A percentile compares a stretch with the other conserved stretches of the same genome.
Evolutionary conservation across 2,113 vertebrate species (phyloP).

Genomic region (Megaceryle maxima): DNA sequence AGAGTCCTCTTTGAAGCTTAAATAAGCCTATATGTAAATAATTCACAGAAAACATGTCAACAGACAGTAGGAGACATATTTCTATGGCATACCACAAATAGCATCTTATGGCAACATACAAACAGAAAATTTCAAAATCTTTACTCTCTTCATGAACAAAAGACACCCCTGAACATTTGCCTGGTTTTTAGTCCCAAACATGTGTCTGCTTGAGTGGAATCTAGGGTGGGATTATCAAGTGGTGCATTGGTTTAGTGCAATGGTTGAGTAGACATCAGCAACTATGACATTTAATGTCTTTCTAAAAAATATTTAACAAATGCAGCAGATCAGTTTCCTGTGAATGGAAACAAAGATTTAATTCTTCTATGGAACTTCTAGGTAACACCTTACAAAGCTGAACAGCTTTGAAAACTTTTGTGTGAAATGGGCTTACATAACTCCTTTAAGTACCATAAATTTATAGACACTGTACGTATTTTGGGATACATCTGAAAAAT

Average conservation of each 20-base stretch:
- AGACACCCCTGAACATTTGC: background rate
- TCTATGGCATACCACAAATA: background rate
- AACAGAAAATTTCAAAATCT: background rate
- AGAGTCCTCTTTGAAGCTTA: background rate
- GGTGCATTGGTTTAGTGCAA: background rate
- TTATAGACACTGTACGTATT: background rate
- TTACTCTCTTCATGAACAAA: background rate
- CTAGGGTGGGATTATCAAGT: background rate
- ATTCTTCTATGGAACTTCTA: background rate
- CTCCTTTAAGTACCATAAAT: background rate
- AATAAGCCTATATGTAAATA: background rate
- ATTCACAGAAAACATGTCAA: background rate
- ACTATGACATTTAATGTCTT: background rate
- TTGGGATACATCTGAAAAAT: background rate
- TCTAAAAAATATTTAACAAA: conserved; percentile 17
- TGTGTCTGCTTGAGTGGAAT: background rate
- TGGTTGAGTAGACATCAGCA: background rate
- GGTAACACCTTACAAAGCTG: background rate
- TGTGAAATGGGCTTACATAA: background rate
- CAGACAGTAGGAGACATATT: background rate
- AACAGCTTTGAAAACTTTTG: background rate
- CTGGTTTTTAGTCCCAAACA: background rate
- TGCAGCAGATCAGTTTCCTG: background rate
- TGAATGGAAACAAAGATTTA: background rate
- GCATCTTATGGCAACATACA: background rate